Evolutionary conservation across 2,797 vertebrate genomes (phyloP), one percentile per base, ranked within the genome.

Genomic region (Melanotaenia trifasciata): DNA sequence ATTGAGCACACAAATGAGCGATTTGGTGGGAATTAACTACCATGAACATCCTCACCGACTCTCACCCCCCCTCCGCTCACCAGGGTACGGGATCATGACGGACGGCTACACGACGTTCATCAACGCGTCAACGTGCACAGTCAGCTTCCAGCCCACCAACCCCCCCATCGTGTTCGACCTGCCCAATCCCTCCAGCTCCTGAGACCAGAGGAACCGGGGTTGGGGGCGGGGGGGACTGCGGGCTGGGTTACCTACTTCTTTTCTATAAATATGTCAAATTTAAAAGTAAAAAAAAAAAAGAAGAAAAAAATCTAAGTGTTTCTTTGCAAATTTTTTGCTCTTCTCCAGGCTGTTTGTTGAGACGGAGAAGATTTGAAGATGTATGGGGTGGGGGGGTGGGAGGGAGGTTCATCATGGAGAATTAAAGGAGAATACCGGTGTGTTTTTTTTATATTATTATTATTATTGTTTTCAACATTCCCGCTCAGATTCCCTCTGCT

Each of bases 91-190:
- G 76, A 97, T 98, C 79, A 99, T 99, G 97, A 99, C 97, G 0
- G 98, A 99, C 10, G 97, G 97, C 77, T 99, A 95, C 93, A 98
- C 97, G 2, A 97, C 97, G 0, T 99, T 99, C 93, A 94, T 99
- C 94, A 99, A 99, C 60, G 96, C 97, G 63, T 98, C 98, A 14
- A 97, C 97, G 10, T 99, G 97, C 91, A 99, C 98, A 32, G 96
- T 99, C 94, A 99, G 97, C 95, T 99, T 98, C 93, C 98, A 99
- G 80, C 98, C 98, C 74, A 98, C 97, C 92, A 99, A 99, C 92
- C 97, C 96, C 68, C 97, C 98, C 80, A 97, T 99, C 91, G 97
- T 99, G 82, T 99, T 99, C 63, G 98, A 99, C 95, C 96, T 99
- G 83, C 97, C 98, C 43, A 99, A 97, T 92, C 97, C 98, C 36